Base-by-base conservation (phyloP, 2,113 vertebrate species). In the Syngnathus typhle region DNA sequence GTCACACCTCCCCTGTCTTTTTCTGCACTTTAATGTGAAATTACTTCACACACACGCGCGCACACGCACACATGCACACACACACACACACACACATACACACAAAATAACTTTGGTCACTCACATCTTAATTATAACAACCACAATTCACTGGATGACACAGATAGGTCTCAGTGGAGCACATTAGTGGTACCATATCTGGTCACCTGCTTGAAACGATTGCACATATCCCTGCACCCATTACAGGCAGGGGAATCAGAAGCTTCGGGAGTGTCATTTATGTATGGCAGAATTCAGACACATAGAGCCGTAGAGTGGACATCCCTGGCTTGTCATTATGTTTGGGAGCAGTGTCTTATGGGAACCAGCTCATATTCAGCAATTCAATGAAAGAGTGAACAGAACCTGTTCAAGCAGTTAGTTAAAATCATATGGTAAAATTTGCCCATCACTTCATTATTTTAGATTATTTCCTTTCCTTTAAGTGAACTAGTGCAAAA, bases 21-120 rank as follows among this genome's bases (percentile, higher is more conserved):
- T 86, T 87, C 82, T 83, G 83, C 76, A 83, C 77, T 84, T 86
- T 86, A 74, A 85, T 74, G 82, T 75, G 71, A 79, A 86, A 90
- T 87, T 84, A 86, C 84, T 82, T 84, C 78, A 32, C 27, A 3
- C 27, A 32, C 27, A 32, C 27, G 3, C 27, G 0, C 27, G 3
- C 27, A 32, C 27, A 32, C 27, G 3, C 27, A 32, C 27, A 3
- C 27, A 32, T 2, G 3, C 1, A 32, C 1, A 32, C 27, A 32
- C 27, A 32, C 27, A 32, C 27, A 2, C 27, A 2, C 23, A 65
- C 78, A 70, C 74, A 66, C 1, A 39, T 7, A n/a, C 7, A 71
- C 71, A 67, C 71, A 81, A 52, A 70, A 67, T 76, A 69, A 80
- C 68, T 73, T 36, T 70, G 79, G 82, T 79, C 81, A 77, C 67